A percentile compares a stretch with the other conserved stretches of the same genome.
Evolutionary conservation across 2,888 invertebrate species (phyloP).

Genomic region (Lithophane semibrunnea): DNA sequence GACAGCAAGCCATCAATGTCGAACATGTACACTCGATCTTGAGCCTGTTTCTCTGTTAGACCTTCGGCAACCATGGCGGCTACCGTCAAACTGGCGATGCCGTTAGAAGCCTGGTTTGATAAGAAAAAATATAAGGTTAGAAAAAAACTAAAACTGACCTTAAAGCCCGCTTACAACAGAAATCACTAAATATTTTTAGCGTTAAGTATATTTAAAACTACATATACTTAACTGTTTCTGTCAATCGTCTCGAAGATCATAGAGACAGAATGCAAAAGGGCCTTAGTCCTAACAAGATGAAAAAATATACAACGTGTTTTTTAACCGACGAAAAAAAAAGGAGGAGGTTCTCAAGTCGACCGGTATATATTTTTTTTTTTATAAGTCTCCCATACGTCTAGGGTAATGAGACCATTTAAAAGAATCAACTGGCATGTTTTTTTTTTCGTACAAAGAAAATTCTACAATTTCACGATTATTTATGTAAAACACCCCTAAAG

Average conservation of each 20-base stretch:
- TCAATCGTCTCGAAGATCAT: not conserved
- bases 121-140: not conserved
- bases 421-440: too few species aligned
- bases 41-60: slow-evolving; percentile 92
- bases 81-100: slow-evolving; percentile 97
- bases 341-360: too few species aligned
- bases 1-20: slow-evolving; percentile 98
- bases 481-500: too few species aligned
- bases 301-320: not conserved
- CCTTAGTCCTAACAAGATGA: not conserved
- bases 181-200: not conserved
- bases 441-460: too few species aligned
- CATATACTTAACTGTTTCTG: not conserved
- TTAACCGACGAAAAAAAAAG: too few species aligned
- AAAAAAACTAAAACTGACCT: not conserved
- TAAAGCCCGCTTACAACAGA: not conserved
- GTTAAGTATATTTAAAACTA: not conserved
- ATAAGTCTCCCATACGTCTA: too few species aligned
- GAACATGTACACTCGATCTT: slow-evolving; percentile 98
- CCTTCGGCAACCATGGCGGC: slow-evolving; percentile 96
- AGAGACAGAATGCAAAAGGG: not conserved
- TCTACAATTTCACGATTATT: too few species aligned
- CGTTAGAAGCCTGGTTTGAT: slow-evolving; percentile 94
- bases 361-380: too few species aligned
- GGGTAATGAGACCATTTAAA: too few species aligned